Base-by-base conservation (phyloP, 2,113 vertebrate species). In the Anolis sagrei region DNA sequence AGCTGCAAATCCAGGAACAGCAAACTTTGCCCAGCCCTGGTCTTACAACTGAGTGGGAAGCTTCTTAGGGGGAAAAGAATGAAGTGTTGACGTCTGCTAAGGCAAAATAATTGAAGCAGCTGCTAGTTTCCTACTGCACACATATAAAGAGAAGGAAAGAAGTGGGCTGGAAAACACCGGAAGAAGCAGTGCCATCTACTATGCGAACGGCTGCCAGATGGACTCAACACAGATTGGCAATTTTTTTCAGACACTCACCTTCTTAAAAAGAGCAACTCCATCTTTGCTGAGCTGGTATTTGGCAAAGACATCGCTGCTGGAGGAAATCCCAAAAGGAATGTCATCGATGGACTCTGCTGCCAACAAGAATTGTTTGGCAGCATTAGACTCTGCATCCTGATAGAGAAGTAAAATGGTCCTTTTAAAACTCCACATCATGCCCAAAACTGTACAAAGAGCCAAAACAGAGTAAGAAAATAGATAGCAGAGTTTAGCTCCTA, bases 301-400 rank as follows among this genome's bases (percentile, higher is more conserved):
- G 0, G 97, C 90, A 90, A 97, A 99, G 78, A 98, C 83, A 0
- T 96, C 97, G 0, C 94, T 95, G 1, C 92, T 96, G 1, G 97
- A 97, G 18, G 97, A 96, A 85, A 98, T 94, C 69, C 97, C 98
- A 27, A 99, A 99, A 1, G 98, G 98, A 92, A 99, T 93, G 69
- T 99, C 99, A 81, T 99, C 99, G 0, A 97, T 88, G 0, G 97
- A 88, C 85, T 99, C 98, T 0, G 98, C 98, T 62, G 98, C 97
- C 89, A 96, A 93, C 88, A 98, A 82, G 82, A 97, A 99, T 78
- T 96, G 96, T 92, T 98, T 98, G 14, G 98, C 97, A 7, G 85
- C 91, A 0, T 95, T 97, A 2, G 97, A 98, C 7, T 95, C 84
- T 0, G 81, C 21, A 23, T 99, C 97, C 99, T 99, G 70, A 85